Base-by-base conservation (phyloP, 2,888 invertebrate genomes). In the Agonum fuliginosum region DNA sequence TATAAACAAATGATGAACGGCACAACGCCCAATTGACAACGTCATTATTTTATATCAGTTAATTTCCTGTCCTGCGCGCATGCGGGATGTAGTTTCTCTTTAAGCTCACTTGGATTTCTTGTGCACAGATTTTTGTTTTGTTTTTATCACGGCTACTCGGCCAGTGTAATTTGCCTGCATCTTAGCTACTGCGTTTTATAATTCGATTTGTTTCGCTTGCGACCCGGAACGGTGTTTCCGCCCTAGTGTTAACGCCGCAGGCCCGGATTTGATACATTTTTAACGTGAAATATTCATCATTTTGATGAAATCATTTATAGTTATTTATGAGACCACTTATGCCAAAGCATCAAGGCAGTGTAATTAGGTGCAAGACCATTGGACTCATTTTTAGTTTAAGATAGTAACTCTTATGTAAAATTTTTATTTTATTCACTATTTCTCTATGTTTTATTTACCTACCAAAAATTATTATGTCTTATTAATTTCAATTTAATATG, bases 151-250 rank as follows among this genome's bases (percentile, higher is more conserved):
- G 17, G 30, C 58, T 14, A 14, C 2, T 12, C 58, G 17, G 30
- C 58, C 27, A 14, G 1, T 12, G 58, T 62, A 62, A 62, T 62
- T 62, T 62, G 58, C 58, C 17, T 62, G 58, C 30, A 30, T 62
- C 58, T 62, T 27, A 19, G 58, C 58, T 62, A 27, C 58, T 30
- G 58, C 17, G 67, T 67, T 67, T 67, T 67, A 67, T 67, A 67
- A 67, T 41, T 67, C 24, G 67, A 67, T 67, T 67, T 67, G 67
- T 67, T 67, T 67, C 67, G 67, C 67, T 43, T 41, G 41, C 67
- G 67, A 67, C 67, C 67, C 43, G 67, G 67, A 67, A 67, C 67
- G 67, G 37, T 6, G 67, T 43, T 67, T 67, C 67, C 67, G 67
- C 43, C 67, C 67, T 67, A 41, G 20, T 67, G 67, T 43, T 43